A percentile compares a stretch with the other conserved stretches of the same genome.
Conservation (phyloP, 2,888 invertebrate genomes). For the Pseudolycoriella hygida region DNA sequence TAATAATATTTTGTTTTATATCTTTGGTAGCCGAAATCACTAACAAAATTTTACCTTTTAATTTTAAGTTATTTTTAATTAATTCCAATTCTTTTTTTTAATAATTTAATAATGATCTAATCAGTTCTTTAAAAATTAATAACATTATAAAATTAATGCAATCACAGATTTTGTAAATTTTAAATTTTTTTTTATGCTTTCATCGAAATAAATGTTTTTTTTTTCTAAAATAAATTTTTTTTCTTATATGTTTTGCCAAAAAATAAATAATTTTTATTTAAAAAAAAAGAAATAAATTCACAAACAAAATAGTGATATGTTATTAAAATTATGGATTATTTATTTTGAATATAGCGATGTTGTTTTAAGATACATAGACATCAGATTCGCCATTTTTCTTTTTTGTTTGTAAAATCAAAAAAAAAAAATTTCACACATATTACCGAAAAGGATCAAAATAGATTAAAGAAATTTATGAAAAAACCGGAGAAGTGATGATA, state of each 20-base stretch:
- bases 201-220: not conserved
- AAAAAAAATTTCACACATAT: not conserved
- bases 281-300: slow-evolving; percentile 1
- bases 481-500: not conserved
- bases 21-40: slow-evolving; percentile 14
- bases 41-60: slow-evolving; percentile 7
- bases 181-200: slow-evolving; percentile 6
- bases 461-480: not conserved
- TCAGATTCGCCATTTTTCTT: too few relatives aligned
- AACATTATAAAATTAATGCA: slow-evolving; percentile 10
- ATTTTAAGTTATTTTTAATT: slow-evolving; percentile 3
- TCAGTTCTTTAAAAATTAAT: slow-evolving; percentile 14
- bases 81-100: slow-evolving; percentile 3
- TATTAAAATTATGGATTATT: too few relatives aligned
- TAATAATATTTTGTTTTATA: slow-evolving; percentile 3
- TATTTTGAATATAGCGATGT: too few relatives aligned
- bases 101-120: slow-evolving; percentile 12
- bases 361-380: too few relatives aligned
- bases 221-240: not conserved
- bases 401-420: not conserved
- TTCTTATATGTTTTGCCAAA: not conserved
- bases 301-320: not conserved
- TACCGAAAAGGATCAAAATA: too few relatives aligned
- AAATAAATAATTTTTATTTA: not conserved
- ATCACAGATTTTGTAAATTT: slow-evolving; percentile 8